A percentile compares a stretch with the other conserved stretches of the same genome.
Evolutionary conservation across 2,797 vertebrate species (phyloP).

Genomic region (Sebastes umbrosus): DNA sequence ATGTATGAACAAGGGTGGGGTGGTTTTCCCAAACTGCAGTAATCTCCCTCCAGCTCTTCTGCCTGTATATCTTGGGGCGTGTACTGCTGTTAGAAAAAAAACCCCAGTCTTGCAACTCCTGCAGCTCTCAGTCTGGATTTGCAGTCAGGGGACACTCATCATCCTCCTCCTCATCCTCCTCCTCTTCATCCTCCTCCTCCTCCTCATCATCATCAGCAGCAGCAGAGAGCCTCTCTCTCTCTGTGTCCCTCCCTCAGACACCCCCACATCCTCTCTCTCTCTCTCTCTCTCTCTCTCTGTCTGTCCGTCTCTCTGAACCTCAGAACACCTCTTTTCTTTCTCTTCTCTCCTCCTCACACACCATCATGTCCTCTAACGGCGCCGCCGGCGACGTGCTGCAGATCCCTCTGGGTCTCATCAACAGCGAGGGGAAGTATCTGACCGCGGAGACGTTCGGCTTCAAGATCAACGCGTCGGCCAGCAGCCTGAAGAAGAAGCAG

Average conservation of each 20-base stretch:
- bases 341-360: background rate
- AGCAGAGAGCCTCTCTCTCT: conserved; percentile 10
- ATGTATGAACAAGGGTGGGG: conserved; percentile 8
- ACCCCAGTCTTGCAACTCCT: conserved; percentile 43
- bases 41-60: conserved; percentile 31
- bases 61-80: conserved; percentile 60
- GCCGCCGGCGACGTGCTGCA: conserved; percentile 80
- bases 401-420: conserved; percentile 95
- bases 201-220: background rate
- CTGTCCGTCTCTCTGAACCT: conserved; percentile 7
- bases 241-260: too few relatives aligned
- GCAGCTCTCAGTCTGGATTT: conserved; percentile 49
- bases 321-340: conserved; percentile 24
- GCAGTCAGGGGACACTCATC: conserved; percentile 47
- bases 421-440: conserved; percentile 91
- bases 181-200: conserved; percentile 33
- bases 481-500: conserved; percentile 97
- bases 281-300: conserved; percentile 10
- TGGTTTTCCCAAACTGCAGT: conserved; percentile 32
- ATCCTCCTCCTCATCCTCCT: conserved; percentile 14
- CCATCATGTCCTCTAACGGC: conserved; percentile 82
- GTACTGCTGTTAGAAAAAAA: conserved; percentile 12
- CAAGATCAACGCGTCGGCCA: conserved; percentile 94
- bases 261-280: background rate
- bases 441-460: conserved; percentile 96